These are phyloP conservation scores for Crotophaga sulcirostris DNA, from an alignment of 2,113 vertebrate species.

Conservation along the genomic window DNA sequence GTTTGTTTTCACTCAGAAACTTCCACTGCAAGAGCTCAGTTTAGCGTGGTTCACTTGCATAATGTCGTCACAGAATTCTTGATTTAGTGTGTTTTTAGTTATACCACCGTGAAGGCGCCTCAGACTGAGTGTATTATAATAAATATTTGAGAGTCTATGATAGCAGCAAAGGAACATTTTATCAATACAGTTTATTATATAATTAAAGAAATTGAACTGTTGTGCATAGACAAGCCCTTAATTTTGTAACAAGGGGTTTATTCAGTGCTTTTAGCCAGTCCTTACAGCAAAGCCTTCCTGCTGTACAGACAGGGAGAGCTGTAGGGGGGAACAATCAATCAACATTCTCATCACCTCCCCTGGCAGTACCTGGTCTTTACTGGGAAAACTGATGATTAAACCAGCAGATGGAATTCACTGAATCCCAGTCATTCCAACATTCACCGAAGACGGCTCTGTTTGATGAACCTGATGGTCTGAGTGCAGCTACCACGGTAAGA, in stretches of 20 bases:
- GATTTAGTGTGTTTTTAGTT: background rate
- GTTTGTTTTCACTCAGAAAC: background rate
- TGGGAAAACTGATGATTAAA: slow-evolving; percentile 46
- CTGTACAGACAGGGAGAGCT: background rate
- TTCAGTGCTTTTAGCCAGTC: background rate
- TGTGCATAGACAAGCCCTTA: background rate
- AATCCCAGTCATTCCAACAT: background rate
- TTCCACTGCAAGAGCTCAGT: background rate
- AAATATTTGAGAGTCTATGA: background rate
- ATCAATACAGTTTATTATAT: background rate
- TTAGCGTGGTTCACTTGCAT: background rate
- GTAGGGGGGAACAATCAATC: background rate
- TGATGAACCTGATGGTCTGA: background rate
- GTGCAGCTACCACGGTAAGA: background rate
- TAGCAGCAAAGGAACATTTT: background rate
- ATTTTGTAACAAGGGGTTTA: background rate
- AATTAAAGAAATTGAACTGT: slow-evolving; percentile 17
- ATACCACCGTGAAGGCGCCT: background rate
- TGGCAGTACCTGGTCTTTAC: slow-evolving; percentile 8
- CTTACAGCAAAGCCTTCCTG: background rate
- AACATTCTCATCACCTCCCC: slow-evolving; percentile 3
- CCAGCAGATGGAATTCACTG: background rate
- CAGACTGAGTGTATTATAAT: background rate
- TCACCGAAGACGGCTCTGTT: background rate
- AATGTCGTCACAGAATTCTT: background rate